A percentile compares a stretch with the other conserved stretches of the same genome.
Conservation (phyloP, 2,888 invertebrate genomes). For the Tiliacea citrago region DNA sequence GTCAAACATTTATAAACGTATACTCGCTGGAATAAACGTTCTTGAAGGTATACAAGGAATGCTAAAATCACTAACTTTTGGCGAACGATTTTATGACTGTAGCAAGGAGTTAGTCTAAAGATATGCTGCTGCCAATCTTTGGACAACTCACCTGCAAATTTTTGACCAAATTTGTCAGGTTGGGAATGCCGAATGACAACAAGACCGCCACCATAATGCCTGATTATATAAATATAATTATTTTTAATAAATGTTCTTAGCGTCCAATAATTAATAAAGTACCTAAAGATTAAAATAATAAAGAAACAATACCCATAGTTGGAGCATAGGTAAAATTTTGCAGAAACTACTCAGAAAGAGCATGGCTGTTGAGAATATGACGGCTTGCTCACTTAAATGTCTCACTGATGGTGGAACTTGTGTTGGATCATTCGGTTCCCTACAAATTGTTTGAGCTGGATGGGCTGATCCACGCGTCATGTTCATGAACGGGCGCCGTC, state of each 20-base stretch:
- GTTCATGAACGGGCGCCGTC: too few relatives aligned
- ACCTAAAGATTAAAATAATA: neutral
- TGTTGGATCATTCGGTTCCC: too few relatives aligned
- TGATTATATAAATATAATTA: neutral
- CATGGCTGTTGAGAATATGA: too few relatives aligned
- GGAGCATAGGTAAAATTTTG: neutral
- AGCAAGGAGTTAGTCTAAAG: neutral
- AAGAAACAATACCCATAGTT: neutral
- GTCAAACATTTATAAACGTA: slow-evolving; percentile 2
- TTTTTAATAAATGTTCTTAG: neutral
- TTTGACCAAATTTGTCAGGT: neutral
- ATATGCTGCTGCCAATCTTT: neutral
- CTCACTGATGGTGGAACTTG: too few relatives aligned
- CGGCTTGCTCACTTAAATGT: too few relatives aligned
- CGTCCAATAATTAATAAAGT: neutral
- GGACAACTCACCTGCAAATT: neutral
- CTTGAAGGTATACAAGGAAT: neutral
- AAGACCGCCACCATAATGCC: neutral
- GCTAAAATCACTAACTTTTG: neutral
- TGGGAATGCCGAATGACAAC: neutral
- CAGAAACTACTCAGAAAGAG: neutral
- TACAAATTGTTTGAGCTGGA: too few relatives aligned
- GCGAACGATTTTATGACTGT: neutral
- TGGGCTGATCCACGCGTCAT: too few relatives aligned
- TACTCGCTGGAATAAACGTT: neutral